Evolutionary conservation across 1,140 invertebrate genomes (phyloP).

Genomic region (Drosophila paulistorum): DNA sequence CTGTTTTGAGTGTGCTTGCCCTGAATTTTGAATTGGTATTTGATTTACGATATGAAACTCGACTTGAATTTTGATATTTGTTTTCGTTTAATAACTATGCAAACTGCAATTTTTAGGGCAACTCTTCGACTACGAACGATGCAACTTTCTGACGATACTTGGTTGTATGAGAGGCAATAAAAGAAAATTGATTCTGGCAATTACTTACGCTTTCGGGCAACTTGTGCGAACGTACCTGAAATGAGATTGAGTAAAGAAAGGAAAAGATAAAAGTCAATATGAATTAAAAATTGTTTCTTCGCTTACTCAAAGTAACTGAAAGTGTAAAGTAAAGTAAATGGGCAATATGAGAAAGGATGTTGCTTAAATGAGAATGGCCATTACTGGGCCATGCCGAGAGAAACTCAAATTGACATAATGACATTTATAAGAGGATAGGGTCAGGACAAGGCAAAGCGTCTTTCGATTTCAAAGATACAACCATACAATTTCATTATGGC

Average conservation of each 20-base stretch:
- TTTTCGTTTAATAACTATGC: constrained; percentile 27
- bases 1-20: not conserved
- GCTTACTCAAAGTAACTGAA: constrained; percentile 4
- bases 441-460: constrained; percentile 30
- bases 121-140: constrained; percentile 3
- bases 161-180: constrained; percentile 40
- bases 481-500: constrained; percentile 47
- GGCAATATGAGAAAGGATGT: constrained; percentile 27
- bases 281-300: constrained; percentile 40
- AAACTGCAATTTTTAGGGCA: constrained; percentile 37
- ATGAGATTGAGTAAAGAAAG: constrained; percentile 38
- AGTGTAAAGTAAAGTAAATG: constrained; percentile 7
- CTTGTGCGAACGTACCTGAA: constrained; percentile 72
- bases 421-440: constrained; percentile 41
- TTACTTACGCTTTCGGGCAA: constrained; percentile 70
- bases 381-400: not conserved
- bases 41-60: not conserved
- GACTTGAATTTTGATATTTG: constrained; percentile 26
- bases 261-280: constrained; percentile 40
- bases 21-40: not conserved
- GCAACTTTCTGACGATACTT: constrained; percentile 40
- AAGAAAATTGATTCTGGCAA: constrained; percentile 55
- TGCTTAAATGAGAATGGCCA: constrained; percentile 29
- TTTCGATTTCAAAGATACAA: constrained; percentile 65
- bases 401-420: constrained; percentile 53